A percentile compares a stretch with the other conserved stretches of the same genome.
Evolutionary conservation across 2,113 vertebrate species (phyloP).

Genomic region (Cercocebus atys): DNA sequence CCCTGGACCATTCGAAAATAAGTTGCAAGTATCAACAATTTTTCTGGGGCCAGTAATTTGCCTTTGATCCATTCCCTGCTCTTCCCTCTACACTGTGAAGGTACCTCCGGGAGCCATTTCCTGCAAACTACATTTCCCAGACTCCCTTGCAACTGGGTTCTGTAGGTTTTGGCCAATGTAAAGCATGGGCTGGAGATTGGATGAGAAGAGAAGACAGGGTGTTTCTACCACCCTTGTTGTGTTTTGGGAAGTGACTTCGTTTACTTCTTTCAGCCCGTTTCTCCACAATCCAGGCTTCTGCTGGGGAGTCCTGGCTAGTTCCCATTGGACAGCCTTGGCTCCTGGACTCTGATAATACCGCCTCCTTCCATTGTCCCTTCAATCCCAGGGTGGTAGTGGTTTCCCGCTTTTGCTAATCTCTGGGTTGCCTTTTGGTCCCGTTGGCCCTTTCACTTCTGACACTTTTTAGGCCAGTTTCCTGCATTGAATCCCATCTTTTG

Average conservation of each 20-base stretch:
- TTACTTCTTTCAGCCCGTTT: neutral
- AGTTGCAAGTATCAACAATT: neutral
- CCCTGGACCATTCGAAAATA: constrained; percentile 11
- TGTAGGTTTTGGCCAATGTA: neutral
- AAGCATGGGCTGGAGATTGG: neutral
- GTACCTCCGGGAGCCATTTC: neutral
- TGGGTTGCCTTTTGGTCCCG: neutral
- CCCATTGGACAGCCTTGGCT: neutral
- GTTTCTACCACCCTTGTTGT: neutral
- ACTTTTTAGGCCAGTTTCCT: neutral
- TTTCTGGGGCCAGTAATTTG: neutral
- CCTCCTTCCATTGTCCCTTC: neutral
- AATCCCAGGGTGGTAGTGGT: neutral
- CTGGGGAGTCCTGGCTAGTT: neutral
- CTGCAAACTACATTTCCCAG: neutral
- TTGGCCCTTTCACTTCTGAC: neutral
- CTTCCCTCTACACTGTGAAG: neutral
- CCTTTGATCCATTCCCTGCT: neutral
- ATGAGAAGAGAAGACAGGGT: neutral
- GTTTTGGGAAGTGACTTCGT: neutral
- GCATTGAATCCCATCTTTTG: neutral
- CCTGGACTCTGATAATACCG: neutral
- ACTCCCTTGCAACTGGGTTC: neutral
- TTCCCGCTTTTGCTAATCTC: constrained; percentile 19
- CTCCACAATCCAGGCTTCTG: neutral